Evolutionary conservation across 2,797 vertebrate genomes (phyloP).

Genomic region (Sciurus vulgaris): DNA sequence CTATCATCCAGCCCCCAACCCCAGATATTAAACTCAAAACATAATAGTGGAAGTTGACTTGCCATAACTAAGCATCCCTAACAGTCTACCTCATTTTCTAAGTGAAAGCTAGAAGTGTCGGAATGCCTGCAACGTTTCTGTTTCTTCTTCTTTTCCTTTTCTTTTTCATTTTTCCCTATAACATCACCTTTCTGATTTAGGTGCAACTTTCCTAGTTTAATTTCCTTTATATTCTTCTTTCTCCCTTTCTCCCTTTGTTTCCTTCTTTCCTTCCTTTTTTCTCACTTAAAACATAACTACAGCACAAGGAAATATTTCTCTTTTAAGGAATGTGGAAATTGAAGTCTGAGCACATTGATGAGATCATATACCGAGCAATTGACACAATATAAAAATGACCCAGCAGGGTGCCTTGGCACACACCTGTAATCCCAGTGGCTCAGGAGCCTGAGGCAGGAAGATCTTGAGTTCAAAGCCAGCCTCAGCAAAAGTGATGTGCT

Average conservation of each 20-base stretch:
- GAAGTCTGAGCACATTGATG: neutral
- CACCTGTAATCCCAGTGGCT: too few relatives aligned
- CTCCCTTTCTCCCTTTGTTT: accelerated
- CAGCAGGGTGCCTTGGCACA: too few relatives aligned
- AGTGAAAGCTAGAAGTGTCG: accelerated
- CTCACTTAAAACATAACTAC: neutral
- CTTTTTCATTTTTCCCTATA: neutral
- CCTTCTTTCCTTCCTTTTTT: neutral
- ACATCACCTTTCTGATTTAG: neutral
- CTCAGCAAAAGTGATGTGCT: too few relatives aligned
- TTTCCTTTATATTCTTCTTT: neutral
- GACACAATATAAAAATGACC: neutral
- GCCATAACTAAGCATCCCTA: neutral
- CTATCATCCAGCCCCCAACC: too few relatives aligned
- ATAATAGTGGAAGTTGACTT: neutral
- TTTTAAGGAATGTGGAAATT: neutral
- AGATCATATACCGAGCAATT: neutral
- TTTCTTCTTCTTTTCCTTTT: too few relatives aligned
- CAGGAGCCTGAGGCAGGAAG: too few relatives aligned
- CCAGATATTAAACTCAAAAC: neutral
- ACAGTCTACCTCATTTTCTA: accelerated
- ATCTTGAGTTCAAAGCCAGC: too few relatives aligned
- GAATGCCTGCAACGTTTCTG: accelerated
- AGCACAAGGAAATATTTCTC: neutral
- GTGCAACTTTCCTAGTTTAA: accelerated